Base-by-base conservation (phyloP, 2,113 vertebrate species). In the Narcine bancroftii region DNA sequence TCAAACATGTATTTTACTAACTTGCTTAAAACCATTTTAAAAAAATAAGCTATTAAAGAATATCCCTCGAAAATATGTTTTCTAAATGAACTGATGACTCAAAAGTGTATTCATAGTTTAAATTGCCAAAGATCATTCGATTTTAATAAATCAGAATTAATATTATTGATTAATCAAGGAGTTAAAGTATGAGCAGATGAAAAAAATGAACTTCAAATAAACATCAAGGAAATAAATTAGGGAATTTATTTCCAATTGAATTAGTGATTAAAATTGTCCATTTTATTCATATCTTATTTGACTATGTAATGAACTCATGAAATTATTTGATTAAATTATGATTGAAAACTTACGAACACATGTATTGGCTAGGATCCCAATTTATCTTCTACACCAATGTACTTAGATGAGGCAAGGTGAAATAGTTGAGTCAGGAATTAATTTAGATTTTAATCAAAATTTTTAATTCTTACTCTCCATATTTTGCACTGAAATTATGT, bases 281-380 rank as follows among this genome's bases (percentile, higher is more conserved):
- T 29, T 45, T 91, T 66, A 45, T 71, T 91, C 69, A 91, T 91
- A 91, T 91, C 89, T 29, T 45, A 89, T 63, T 42, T 91, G 65
- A 66, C 89, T 91, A n/a, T 89, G 39, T 3, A 91, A 71, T 71
- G 89, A 91, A 69, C 39, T 26, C 13, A 69, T 91, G 89, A 19
- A 91, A 91, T 42, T 66, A 33, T 91, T 91, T 71, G 53, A 13
- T 87, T 87, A 87, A 60, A 87, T 60, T 36, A 63, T 60, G 81
- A 87, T 60, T 87, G 53, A 63, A 19, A 60, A 21, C 33, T 47
- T 71, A 39, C 29, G 89, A 91, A 65, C 65, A 71, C 47, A 13
- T 69, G 10, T 10, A 47, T 2, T 47, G 4, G 10, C 65, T 69
- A 42, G 42, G 65, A 91, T 47, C 39, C 63, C 29, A 66, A 91